Evolutionary conservation across 2,888 invertebrate genomes (phyloP), one percentile per base, ranked within the genome.

Genomic region (Pantelozetes paolii): DNA sequence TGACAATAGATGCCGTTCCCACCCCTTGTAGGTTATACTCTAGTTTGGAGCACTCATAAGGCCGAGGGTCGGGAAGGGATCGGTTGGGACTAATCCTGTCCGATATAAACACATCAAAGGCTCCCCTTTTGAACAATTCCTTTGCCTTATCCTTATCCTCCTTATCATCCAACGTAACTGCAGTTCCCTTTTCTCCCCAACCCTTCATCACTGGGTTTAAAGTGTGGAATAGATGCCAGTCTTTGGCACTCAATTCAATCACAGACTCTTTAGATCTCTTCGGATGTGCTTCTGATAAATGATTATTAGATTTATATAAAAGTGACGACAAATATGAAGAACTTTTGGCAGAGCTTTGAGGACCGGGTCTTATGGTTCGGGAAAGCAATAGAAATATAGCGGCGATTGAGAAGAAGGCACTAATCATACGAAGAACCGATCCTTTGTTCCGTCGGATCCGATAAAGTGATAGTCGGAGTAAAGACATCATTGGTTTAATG

Each of bases 81-180:
- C 96, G 85, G 82, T 92, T 91, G 79, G 93, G 88, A 0, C 93
- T 88, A 80, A 96, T 89, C 81, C 90, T 88, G 81, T 95, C 91
- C 81, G 94, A 94, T 9, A 94, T 85, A 78, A 92, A 87, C 75
- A 92, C 89, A 82, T 96, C 96, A 77, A 96, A 87, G 1, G 94
- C 94, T 78, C 91, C 89, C 80, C 88, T 89, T 79, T 90, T 89
- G 81, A 91, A 87, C 0, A 90, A 86, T 78, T 87, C 86, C 75
- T 91, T 89, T 30, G 85, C 80, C 78, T 82, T 79, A 54, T 83
- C 82, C 79, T 88, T 87, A 71, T 91, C 90, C 57, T 82, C 80
- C 36, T 85, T 84, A 0, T 88, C 89, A 15, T 84, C 83, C 15
- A 93, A 84, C 77, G 84, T 84, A 0, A 89, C 90, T 0, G 89